A percentile compares a stretch with the other conserved stretches of the same genome.
Evolutionary conservation across 1,140 invertebrate species (phyloP).

Genomic region (Drosophila nebulosa): DNA sequence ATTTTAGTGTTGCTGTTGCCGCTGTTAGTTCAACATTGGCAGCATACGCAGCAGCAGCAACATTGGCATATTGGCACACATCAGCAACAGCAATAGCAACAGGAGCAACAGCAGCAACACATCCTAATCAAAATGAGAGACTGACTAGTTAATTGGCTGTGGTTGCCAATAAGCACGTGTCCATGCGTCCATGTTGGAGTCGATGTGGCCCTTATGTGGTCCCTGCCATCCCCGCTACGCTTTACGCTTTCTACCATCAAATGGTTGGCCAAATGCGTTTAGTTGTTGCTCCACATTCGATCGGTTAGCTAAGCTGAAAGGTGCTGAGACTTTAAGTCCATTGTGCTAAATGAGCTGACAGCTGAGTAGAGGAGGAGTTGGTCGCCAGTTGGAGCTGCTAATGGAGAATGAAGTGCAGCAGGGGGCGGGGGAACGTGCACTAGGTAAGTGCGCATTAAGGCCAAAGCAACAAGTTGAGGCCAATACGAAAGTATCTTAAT

Average conservation of each 20-base stretch:
- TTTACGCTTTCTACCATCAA: background rate
- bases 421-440: background rate
- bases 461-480: background rate
- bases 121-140: background rate
- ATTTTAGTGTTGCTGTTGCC: background rate
- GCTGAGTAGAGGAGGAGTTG: background rate
- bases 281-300: background rate
- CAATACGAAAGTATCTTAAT: background rate
- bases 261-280: background rate
- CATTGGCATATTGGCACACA: background rate
- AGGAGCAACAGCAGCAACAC: background rate
- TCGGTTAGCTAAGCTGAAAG: background rate
- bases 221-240: background rate
- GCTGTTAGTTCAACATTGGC: background rate
- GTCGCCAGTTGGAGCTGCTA: background rate
- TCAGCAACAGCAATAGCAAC: background rate
- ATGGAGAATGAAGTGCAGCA: no score
- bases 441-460: background rate
- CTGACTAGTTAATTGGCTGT: conserved; percentile 52
- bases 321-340: background rate
- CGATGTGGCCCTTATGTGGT: background rate
- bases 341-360: background rate
- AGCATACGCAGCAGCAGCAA: background rate
- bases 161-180: conserved; percentile 40
- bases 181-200: background rate